Conservation (phyloP, 2,797 vertebrate genomes). For the Melanotaenia trifasciata region DNA sequence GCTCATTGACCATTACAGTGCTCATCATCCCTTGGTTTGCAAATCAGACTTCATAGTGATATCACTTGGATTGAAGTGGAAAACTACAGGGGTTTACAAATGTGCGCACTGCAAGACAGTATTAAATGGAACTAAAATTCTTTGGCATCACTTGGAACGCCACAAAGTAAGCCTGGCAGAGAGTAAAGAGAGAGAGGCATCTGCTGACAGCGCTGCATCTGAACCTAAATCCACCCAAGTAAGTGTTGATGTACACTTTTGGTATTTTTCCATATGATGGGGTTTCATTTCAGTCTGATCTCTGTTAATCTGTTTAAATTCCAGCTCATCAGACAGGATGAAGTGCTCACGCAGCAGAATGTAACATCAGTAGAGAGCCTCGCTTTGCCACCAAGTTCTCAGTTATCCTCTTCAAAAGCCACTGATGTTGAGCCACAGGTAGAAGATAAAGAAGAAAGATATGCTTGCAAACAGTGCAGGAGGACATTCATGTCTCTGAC, state of each 20-base stretch:
- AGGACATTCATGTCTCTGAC: slow-evolving; percentile 89
- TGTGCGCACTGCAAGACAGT: slow-evolving; percentile 86
- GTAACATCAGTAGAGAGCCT: slow-evolving; percentile 8
- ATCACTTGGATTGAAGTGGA: slow-evolving; percentile 64
- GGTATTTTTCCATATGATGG: not conserved
- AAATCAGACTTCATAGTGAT: slow-evolving; percentile 87
- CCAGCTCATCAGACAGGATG: slow-evolving; percentile 32
- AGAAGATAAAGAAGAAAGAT: slow-evolving; percentile 58
- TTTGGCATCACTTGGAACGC: slow-evolving; percentile 86
- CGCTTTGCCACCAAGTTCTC: slow-evolving; percentile 12
- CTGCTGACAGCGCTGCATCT: slow-evolving; percentile 76
- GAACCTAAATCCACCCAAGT: slow-evolving; percentile 84
- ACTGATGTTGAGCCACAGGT: slow-evolving; percentile 33
- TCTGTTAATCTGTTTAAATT: slow-evolving; percentile 12
- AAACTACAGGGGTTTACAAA: slow-evolving; percentile 78
- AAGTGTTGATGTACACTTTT: slow-evolving; percentile 62
- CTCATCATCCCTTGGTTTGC: slow-evolving; percentile 83
- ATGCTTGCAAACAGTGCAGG: slow-evolving; percentile 86
- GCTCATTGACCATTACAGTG: slow-evolving; percentile 88
- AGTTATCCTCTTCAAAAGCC: not conserved
- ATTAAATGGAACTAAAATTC: slow-evolving; percentile 83
- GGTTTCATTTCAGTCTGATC: not conserved
- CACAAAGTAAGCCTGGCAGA: slow-evolving; percentile 84
- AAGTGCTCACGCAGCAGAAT: slow-evolving; percentile 4
- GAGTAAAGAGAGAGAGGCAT: slow-evolving; percentile 76